These are phyloP conservation scores for Pseudochirops corinnae DNA, from an alignment of 2,797 vertebrate species.

Conservation along the genomic window DNA sequence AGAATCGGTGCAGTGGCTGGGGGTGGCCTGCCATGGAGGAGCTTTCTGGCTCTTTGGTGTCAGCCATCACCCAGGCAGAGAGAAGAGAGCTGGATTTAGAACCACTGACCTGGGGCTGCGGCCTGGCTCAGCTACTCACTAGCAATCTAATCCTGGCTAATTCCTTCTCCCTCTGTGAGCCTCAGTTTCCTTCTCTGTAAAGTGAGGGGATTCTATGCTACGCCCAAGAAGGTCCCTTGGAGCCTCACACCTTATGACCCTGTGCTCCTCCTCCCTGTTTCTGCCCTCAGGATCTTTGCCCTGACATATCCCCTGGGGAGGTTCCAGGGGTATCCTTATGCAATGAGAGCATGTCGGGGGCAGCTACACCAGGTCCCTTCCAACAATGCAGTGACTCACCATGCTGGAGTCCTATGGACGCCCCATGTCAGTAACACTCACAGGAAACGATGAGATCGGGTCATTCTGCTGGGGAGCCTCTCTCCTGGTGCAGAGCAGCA, in stretches of 20 bases:
- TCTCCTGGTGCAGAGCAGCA: accelerated
- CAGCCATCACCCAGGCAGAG: not conserved
- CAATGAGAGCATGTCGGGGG: not conserved
- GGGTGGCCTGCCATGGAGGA: not conserved
- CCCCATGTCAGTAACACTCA: accelerated
- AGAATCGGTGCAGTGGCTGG: not conserved
- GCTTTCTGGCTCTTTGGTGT: not conserved
- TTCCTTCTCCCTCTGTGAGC: not conserved
- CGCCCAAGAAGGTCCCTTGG: too few relatives aligned
- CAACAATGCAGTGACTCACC: not conserved
- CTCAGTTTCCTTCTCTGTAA: not conserved
- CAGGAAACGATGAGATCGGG: not conserved
- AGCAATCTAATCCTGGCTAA: not conserved
- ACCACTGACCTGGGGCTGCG: too few relatives aligned
- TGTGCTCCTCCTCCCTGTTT: not conserved
- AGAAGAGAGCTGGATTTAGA: not conserved
- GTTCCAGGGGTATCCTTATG: not conserved
- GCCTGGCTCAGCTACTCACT: not conserved
- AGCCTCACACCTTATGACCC: not conserved
- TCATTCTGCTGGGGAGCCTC: not conserved
- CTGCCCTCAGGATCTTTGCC: too few relatives aligned
- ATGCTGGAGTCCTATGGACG: not conserved
- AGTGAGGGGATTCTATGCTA: not conserved
- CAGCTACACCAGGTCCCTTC: not conserved
- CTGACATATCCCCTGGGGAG: too few relatives aligned